These are phyloP conservation scores for Gadopsis bispinosus DNA, from an alignment of 2,797 vertebrate species.

Conservation along the genomic window DNA sequence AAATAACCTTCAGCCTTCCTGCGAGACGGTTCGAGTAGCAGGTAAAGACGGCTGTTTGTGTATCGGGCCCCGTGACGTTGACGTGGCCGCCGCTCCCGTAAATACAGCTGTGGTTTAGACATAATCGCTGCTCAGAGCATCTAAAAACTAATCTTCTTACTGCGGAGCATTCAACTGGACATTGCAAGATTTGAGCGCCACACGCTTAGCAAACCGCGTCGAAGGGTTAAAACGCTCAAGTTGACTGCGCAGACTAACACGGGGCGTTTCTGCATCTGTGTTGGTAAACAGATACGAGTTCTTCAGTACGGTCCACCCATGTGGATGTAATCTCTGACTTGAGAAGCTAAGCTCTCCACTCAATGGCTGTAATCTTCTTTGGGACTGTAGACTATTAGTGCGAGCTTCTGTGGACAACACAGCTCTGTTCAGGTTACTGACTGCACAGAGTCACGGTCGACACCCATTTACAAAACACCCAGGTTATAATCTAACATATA, in stretches of 20 bases:
- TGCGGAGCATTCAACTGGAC: neutral
- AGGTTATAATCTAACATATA: slow-evolving; percentile 23
- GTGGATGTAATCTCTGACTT: slow-evolving; percentile 52
- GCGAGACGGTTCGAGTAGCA: neutral
- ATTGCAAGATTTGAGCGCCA: neutral
- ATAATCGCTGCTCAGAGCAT: slow-evolving; percentile 41
- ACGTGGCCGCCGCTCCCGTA: neutral
- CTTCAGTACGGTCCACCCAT: slow-evolving; percentile 31
- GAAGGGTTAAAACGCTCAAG: slow-evolving; percentile 15
- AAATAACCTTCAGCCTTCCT: slow-evolving; percentile 44
- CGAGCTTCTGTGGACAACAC: slow-evolving; percentile 44
- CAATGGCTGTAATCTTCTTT: slow-evolving; percentile 69
- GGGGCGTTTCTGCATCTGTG: slow-evolving; percentile 7
- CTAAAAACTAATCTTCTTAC: slow-evolving; percentile 13
- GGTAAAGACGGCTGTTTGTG: neutral
- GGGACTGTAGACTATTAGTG: slow-evolving; percentile 56
- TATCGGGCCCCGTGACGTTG: neutral
- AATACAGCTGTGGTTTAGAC: slow-evolving; percentile 44
- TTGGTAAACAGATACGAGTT: slow-evolving; percentile 20
- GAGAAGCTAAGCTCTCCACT: slow-evolving; percentile 61
- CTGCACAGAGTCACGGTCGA: neutral
- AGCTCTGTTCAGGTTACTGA: slow-evolving; percentile 19
- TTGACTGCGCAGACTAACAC: neutral
- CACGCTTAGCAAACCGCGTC: neutral
- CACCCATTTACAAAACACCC: slow-evolving; percentile 26